phyloP scores from a whole-genome alignment of 1,140 invertebrate genomes.

The Melipona quadrifasciata region DNA sequence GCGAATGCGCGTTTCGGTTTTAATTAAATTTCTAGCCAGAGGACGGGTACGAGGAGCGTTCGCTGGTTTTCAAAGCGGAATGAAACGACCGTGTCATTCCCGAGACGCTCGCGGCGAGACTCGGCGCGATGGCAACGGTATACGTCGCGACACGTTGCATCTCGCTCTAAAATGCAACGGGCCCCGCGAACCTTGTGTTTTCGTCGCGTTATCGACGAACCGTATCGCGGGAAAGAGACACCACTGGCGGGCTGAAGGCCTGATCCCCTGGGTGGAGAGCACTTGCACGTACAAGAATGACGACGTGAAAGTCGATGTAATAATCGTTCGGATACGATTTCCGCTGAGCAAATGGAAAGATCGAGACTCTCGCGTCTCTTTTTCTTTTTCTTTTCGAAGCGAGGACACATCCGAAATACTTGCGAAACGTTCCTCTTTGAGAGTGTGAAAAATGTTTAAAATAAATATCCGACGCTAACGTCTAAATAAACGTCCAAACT shows the following conservation, averaged over 20 bases:
- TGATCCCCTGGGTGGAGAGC: constrained; percentile 45
- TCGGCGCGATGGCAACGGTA: constrained; percentile 28
- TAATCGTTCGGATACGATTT: neutral
- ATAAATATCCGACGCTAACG: neutral
- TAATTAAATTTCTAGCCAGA: neutral
- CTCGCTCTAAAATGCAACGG: constrained; percentile 61
- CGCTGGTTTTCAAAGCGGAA: constrained; percentile 11
- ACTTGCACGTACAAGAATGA: constrained; percentile 57
- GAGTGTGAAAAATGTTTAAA: neutral
- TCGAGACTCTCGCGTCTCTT: neutral
- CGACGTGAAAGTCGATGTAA: constrained; percentile 54
- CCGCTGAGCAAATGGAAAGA: neutral
- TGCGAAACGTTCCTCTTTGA: neutral
- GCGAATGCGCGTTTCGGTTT: neutral
- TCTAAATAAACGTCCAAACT: neutral
- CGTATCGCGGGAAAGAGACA: constrained; percentile 65
- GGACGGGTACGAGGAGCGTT: neutral
- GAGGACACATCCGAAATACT: neutral
- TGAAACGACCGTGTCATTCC: constrained; percentile 39
- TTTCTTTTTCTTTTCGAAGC: too few species aligned
- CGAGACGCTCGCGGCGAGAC: neutral
- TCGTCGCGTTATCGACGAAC: constrained; percentile 57
- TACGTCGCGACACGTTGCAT: constrained; percentile 45
- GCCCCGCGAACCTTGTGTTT: constrained; percentile 48
- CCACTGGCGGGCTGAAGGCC: constrained; percentile 31